Evolutionary conservation across 1,140 invertebrate species (phyloP).

Genomic region (Hydropsyche tenuis): DNA sequence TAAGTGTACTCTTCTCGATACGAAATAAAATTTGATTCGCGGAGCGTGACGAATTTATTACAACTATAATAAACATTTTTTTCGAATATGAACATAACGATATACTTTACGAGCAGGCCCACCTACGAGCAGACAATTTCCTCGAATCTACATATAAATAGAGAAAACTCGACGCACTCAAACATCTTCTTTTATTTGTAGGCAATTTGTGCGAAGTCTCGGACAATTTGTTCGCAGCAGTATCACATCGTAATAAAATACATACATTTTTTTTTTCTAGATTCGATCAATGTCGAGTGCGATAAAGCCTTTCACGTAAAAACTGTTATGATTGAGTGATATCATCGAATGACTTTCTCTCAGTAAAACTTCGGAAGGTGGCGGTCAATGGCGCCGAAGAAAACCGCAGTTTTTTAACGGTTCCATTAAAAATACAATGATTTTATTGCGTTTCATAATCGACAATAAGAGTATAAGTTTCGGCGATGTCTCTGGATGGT

Average conservation of each 20-base stretch:
- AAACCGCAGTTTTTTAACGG: background rate
- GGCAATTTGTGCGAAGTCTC: too few species aligned
- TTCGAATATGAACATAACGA: background rate
- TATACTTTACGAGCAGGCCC: background rate
- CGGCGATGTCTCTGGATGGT: too few species aligned
- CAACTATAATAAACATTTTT: background rate
- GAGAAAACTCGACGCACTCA: background rate
- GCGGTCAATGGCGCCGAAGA: constrained; percentile 27
- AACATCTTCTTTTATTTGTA: background rate
- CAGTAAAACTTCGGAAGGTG: background rate
- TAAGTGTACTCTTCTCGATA: background rate
- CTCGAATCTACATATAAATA: too few species aligned
- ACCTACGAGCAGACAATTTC: constrained; percentile 10
- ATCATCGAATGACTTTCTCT: constrained; percentile 25
- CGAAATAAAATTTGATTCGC: background rate
- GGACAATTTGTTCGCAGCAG: background rate
- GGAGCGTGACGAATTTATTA: constrained; percentile 9
- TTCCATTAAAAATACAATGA: too few species aligned
- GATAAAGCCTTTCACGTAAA: constrained; percentile 29
- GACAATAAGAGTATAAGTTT: too few species aligned
- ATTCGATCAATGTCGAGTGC: background rate
- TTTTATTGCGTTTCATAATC: too few species aligned
- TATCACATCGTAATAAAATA: background rate
- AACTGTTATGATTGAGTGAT: constrained; percentile 32
- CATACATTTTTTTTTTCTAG: background rate